Conservation (phyloP, 2,797 vertebrate genomes). For the Tinamus major region DNA sequence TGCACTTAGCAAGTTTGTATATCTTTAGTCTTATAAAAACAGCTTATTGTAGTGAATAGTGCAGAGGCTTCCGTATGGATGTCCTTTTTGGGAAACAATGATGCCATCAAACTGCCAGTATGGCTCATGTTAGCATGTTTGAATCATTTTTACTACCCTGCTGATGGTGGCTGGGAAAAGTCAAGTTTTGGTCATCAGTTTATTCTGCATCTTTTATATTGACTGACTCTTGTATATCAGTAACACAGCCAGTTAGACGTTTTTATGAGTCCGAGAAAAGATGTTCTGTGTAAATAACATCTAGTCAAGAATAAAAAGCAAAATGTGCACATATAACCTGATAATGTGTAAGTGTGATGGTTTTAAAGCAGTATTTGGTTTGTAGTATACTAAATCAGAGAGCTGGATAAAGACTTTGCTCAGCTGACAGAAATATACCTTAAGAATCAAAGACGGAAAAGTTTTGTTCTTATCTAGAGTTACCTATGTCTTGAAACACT, state of each 20-base stretch:
- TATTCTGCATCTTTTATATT: conserved; percentile 60
- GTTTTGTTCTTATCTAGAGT: not conserved
- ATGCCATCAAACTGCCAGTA: conserved; percentile 59
- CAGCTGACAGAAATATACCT: conserved; percentile 9
- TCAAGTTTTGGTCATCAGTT: conserved; percentile 64
- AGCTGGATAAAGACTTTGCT: not conserved
- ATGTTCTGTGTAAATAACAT: conserved; percentile 48
- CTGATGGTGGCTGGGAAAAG: conserved; percentile 58
- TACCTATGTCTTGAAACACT: not conserved
- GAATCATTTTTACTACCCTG: conserved; percentile 72
- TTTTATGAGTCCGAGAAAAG: conserved; percentile 62
- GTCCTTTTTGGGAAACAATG: conserved; percentile 62
- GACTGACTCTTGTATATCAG: conserved; percentile 60
- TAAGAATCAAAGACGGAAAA: not conserved
- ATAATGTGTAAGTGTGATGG: not conserved
- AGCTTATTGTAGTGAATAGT: not conserved
- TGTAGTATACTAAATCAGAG: conserved; percentile 28
- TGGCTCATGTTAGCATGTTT: conserved; percentile 61
- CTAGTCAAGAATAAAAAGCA: conserved; percentile 45
- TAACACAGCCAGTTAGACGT: conserved; percentile 47
- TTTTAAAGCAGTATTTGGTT: conserved; percentile 33
- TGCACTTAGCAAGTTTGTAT: not conserved
- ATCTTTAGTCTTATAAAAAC: conserved; percentile 4
- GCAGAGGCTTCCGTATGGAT: not conserved
- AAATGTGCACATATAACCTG: conserved; percentile 27